phyloP scores from a whole-genome alignment of 2,113 vertebrate species.

The Istiophorus platypterus region DNA sequence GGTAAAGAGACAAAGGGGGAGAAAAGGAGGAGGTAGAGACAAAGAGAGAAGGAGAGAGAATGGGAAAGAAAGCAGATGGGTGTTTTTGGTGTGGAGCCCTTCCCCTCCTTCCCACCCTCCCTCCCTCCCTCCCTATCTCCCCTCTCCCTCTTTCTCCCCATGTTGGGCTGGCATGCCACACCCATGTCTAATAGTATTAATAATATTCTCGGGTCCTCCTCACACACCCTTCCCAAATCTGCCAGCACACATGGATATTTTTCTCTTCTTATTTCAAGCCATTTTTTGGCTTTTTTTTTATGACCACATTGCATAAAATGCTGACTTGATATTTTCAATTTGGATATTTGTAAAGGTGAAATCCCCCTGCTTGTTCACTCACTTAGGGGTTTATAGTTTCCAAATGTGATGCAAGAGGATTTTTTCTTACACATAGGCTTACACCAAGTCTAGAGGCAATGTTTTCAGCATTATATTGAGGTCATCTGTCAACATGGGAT shows the following conservation, averaged over 20 bases:
- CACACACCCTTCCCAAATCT: constrained; percentile 44
- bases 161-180: constrained; percentile 58
- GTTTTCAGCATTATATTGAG: neutral
- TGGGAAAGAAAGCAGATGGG: constrained; percentile 78
- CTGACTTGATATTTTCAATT: no score
- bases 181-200: constrained; percentile 70
- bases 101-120: constrained; percentile 12
- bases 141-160: constrained; percentile 3
- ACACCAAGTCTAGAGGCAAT: neutral
- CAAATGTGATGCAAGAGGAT: neutral
- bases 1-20: constrained; percentile 62
- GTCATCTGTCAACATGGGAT: neutral
- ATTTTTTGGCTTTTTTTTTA: neutral
- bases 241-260: constrained; percentile 4
- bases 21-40: constrained; percentile 62
- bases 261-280: neutral
- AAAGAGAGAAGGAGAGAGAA: constrained; percentile 64
- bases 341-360: neutral
- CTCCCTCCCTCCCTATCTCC: neutral
- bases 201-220: constrained; percentile 51
- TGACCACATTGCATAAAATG: neutral
- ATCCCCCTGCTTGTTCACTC: neutral
- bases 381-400: neutral
- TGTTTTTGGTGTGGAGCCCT: constrained; percentile 57
- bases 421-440: neutral